Percentiles rank a stretch among this genome's conserved stretches.
Evolutionary conservation across 2,797 vertebrate species (phyloP).

Genomic region (Astyanax mexicanus): DNA sequence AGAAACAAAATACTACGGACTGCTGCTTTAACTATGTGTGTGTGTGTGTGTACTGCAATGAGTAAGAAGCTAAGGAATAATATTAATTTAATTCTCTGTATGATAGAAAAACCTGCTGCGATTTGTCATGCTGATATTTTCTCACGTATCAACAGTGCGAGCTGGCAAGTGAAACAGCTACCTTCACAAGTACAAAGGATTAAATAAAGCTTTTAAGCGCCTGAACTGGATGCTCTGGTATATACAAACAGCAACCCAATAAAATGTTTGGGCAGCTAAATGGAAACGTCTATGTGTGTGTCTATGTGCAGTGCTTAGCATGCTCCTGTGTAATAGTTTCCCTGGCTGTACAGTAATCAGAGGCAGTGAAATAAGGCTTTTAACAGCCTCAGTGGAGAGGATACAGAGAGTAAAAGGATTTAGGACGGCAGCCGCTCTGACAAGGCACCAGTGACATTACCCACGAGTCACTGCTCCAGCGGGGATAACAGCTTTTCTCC

Average conservation of each 20-base stretch:
- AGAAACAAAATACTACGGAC: too few relatives aligned
- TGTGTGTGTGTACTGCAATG: too few relatives aligned
- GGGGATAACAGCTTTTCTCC: slow-evolving; percentile 4
- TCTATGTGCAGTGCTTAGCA: not conserved
- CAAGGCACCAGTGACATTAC: slow-evolving; percentile 50
- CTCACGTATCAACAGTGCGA: slow-evolving; percentile 24
- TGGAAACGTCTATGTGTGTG: slow-evolving; percentile 50
- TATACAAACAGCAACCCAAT: slow-evolving; percentile 34
- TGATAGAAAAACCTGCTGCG: not conserved
- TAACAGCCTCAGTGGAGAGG: slow-evolving; percentile 63
- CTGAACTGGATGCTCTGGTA: slow-evolving; percentile 25
- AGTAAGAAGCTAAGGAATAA: too few relatives aligned
- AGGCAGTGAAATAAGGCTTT: slow-evolving; percentile 59
- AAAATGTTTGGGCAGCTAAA: slow-evolving; percentile 56
- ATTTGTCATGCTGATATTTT: slow-evolving; percentile 7
- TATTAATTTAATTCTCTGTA: not conserved
- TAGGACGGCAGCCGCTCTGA: slow-evolving; percentile 35
- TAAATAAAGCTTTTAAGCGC: slow-evolving; percentile 51
- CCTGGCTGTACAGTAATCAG: slow-evolving; percentile 34
- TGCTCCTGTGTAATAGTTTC: slow-evolving; percentile 27
- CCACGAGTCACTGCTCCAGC: slow-evolving; percentile 56
- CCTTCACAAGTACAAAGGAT: slow-evolving; percentile 20
- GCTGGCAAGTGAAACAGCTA: slow-evolving; percentile 14
- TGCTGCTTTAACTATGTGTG: too few relatives aligned
- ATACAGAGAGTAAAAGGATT: slow-evolving; percentile 54